Percentiles rank a stretch among this genome's conserved stretches.
Conservation (phyloP, 2,113 vertebrate genomes). For the Numenius arquata region DNA sequence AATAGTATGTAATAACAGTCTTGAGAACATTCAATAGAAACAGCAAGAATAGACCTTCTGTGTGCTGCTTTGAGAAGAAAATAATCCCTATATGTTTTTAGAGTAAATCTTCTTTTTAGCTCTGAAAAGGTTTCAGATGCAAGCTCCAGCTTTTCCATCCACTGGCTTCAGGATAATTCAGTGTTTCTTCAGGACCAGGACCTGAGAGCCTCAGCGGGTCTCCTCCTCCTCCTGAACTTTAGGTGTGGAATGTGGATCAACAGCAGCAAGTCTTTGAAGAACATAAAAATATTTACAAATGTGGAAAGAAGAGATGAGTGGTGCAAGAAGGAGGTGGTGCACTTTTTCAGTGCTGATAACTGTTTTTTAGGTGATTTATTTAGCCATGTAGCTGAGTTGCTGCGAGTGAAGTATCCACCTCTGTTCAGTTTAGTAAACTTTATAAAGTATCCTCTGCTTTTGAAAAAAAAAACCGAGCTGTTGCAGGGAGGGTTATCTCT, state of each 20-base stretch:
- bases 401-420: background rate
- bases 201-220: rapidly evolving
- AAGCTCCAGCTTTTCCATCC: background rate
- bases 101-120: background rate
- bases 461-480: background rate
- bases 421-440: background rate
- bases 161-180: background rate
- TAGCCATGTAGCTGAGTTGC: background rate
- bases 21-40: background rate
- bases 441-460: background rate
- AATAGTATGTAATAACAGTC: background rate
- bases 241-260: background rate
- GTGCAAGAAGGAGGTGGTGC: background rate
- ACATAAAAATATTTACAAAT: background rate
- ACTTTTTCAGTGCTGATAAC: background rate
- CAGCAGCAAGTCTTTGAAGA: background rate
- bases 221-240: background rate
- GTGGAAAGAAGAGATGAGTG: background rate
- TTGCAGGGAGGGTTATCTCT: background rate
- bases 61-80: background rate
- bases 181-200: background rate
- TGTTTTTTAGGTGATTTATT: background rate
- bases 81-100: background rate
- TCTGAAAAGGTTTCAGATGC: background rate
- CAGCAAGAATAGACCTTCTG: background rate